Base-by-base conservation (phyloP, 1,140 invertebrate genomes). In the Drosophila obscura region DNA sequence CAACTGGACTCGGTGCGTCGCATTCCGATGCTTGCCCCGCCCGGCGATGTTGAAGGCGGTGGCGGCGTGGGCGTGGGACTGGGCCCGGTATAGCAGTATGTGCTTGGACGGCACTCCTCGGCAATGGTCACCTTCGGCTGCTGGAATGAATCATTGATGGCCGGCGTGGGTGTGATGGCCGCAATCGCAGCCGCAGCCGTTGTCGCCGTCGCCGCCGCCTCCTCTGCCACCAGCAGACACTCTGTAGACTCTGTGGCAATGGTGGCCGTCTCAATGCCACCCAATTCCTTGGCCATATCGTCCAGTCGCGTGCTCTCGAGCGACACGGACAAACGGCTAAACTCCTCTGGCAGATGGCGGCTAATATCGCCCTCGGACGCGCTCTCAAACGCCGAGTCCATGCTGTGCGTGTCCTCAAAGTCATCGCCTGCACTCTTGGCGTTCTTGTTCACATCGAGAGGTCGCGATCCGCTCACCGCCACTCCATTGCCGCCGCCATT, bases 331-430 rank as follows among this genome's bases (percentile, higher is more conserved):
- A 91, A 44, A 0, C 90, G 59, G 63, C 85, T 91, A 56, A 91
- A 91, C 65, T 91, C 90, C 13, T 91, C 90, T 0, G 90, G 90
- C 57, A 91, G 43, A 63, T 91, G 77, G n/a, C 90, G 78, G 79
- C 90, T 91, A 0, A 91, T 91, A 46, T 91, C 90, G 9, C 90
- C 90, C 15, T 91, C 90, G 2, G 90, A 91, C 4, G 90, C 87
- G 51, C 90, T 91, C 63, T 91, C 90, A 16, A 91, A 91, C 26
- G 90, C 90, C 53, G 90, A 91, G 65, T 91, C 90, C n/a, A 84
- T 91, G 68, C 90, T 91, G 65, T 91, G 90, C 49, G 90, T 91
- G 57, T 91, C 90, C 65, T 91, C 90, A 24, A 80, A 91, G 35
- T 91, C 90, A 31, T 91, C 90, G 5, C 43, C 77, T 15, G 53